Conservation (phyloP, 2,113 vertebrate genomes). For the Crocuta crocuta region DNA sequence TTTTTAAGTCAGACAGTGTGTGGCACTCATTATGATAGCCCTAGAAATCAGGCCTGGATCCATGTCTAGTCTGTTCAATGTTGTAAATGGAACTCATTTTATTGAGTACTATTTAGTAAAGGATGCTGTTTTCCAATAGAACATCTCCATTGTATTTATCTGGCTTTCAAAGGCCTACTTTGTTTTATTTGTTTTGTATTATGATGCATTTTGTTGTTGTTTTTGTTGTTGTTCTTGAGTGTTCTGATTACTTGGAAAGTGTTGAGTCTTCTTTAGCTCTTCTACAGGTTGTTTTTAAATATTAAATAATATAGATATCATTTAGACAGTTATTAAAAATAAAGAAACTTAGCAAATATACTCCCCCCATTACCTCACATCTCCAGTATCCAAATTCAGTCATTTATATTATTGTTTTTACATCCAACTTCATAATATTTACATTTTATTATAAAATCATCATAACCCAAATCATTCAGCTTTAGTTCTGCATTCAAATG, state of each 20-base stretch:
- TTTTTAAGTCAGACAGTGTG: not conserved
- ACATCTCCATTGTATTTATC: not conserved
- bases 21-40: not conserved
- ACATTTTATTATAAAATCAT: not conserved
- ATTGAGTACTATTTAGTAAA: not conserved
- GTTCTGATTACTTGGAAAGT: not conserved
- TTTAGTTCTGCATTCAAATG: conserved; percentile 34
- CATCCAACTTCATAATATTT: not conserved
- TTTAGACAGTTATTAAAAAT: not conserved
- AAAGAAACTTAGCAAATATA: not conserved
- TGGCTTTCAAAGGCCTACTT: not conserved
- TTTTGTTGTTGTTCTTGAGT: not conserved
- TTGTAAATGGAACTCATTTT: not conserved
- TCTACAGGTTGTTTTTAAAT: not conserved
- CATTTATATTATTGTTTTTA: not conserved
- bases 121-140: not conserved
- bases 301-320: not conserved
- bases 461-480: not conserved
- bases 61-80: not conserved
- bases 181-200: not conserved
- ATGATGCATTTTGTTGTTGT: not conserved
- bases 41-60: not conserved
- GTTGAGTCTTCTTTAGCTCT: not conserved
- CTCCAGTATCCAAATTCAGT: not conserved
- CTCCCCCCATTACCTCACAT: not conserved